Evolutionary conservation across 2,888 invertebrate species (phyloP).

Genomic region (Brenthis daphne): DNA sequence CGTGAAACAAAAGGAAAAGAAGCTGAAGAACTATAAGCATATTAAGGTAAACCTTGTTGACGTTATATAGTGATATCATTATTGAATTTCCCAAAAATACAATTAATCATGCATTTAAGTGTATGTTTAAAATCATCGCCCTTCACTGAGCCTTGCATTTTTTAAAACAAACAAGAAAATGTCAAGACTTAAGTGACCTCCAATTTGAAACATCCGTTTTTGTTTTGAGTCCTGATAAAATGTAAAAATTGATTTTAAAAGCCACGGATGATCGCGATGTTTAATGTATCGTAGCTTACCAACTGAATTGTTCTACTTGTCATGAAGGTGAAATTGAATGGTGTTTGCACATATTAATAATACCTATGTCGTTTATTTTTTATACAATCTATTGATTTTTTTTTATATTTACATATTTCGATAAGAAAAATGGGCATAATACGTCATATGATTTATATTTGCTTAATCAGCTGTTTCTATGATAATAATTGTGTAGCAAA

Average conservation of each 20-base stretch:
- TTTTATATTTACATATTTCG: too few relatives aligned
- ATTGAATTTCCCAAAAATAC: constrained; percentile 24
- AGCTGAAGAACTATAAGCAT: constrained; percentile 42
- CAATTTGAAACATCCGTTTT: constrained; percentile 53
- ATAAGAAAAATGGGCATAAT: too few relatives aligned
- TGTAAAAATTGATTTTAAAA: neutral
- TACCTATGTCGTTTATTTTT: neutral
- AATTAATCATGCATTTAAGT: constrained; percentile 26
- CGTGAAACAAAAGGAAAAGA: constrained; percentile 71
- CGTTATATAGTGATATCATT: constrained; percentile 13
- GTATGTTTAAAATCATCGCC: constrained; percentile 47
- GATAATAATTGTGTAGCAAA: too few relatives aligned
- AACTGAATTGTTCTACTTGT: constrained; percentile 51
- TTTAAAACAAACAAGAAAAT: constrained; percentile 66
- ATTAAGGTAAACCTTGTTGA: constrained; percentile 54
- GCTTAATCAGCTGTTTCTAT: too few relatives aligned
- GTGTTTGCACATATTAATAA: constrained; percentile 53
- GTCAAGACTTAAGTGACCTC: constrained; percentile 73
- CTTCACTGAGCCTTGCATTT: constrained; percentile 54
- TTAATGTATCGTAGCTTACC: constrained; percentile 15
- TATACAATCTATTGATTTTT: too few relatives aligned
- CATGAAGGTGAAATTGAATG: constrained; percentile 63
- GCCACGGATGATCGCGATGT: neutral
- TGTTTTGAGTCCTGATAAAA: constrained; percentile 41
- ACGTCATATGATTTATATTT: too few relatives aligned